Conservation (phyloP, 53 echinoderm and acorn worm genomes). For the Henricia sp. region DNA sequence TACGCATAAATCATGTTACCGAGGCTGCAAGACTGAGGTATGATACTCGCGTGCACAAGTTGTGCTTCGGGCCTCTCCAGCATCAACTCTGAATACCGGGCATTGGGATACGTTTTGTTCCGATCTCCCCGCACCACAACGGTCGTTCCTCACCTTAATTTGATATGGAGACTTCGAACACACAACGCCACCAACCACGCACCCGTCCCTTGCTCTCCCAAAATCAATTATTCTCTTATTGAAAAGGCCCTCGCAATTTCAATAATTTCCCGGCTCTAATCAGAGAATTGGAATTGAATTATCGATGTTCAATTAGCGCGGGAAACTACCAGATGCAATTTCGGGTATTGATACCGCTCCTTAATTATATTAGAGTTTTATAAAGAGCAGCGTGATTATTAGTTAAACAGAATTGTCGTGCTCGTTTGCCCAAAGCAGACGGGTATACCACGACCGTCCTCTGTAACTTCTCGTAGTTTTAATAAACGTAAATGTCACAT, state of each 20-base stretch:
- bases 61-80: background rate
- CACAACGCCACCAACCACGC: constrained; percentile 50
- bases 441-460: background rate
- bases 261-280: constrained; percentile 54
- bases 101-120: background rate
- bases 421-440: constrained; percentile 5
- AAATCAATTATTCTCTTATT: constrained; percentile 53
- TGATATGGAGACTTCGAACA: constrained; percentile 18
- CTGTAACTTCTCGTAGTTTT: constrained; percentile 25
- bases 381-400: constrained; percentile 28
- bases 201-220: constrained; percentile 8
- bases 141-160: constrained; percentile 46
- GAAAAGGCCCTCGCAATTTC: constrained; percentile 62
- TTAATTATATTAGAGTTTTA: constrained; percentile 49
- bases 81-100: constrained; percentile 31
- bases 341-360: constrained; percentile 47
- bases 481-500: constrained; percentile 41
- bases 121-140: constrained; percentile 1
- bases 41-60: background rate
- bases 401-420: background rate
- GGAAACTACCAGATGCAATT: constrained; percentile 51
- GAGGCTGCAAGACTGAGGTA: background rate
- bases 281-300: constrained; percentile 63
- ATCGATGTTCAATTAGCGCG: constrained; percentile 61
- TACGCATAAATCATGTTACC: constrained; percentile 61